A percentile compares a stretch with the other conserved stretches of the same genome.
phyloP scores from a whole-genome alignment of 2,888 invertebrate genomes.

The Ormia ochracea region DNA sequence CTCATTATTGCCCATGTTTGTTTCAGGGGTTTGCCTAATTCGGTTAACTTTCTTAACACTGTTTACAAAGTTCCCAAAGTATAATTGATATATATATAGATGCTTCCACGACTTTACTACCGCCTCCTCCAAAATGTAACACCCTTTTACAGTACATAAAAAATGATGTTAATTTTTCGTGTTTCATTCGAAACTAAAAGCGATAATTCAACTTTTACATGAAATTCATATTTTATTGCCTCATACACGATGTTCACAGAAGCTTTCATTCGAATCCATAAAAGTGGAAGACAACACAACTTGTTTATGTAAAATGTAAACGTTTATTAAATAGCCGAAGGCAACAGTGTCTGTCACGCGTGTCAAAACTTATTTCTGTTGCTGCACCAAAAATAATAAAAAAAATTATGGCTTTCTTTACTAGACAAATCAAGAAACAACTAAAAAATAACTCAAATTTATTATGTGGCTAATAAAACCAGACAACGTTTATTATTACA shows the following conservation, averaged over 20 bases:
- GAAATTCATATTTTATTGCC: constrained; percentile 24
- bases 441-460: constrained; percentile 32
- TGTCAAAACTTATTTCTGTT: constrained; percentile 50
- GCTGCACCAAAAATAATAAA: constrained; percentile 1
- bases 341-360: constrained; percentile 46
- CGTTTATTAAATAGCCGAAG: constrained; percentile 16
- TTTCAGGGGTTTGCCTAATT: no score
- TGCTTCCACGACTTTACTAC: neutral
- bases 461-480: constrained; percentile 46
- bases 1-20: no score
- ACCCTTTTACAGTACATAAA: neutral
- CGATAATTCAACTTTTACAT: no score
- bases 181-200: constrained; percentile 5
- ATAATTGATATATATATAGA: no score
- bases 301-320: constrained; percentile 22
- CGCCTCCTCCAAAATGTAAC: neutral
- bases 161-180: neutral
- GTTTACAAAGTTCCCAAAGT: no score
- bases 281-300: neutral
- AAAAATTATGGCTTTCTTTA: neutral
- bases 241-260: neutral
- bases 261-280: constrained; percentile 18
- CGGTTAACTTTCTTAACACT: no score
- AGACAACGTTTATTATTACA: constrained; percentile 58
- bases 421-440: neutral